Conservation (phyloP, 2,113 vertebrate genomes). For the Riparia riparia region DNA sequence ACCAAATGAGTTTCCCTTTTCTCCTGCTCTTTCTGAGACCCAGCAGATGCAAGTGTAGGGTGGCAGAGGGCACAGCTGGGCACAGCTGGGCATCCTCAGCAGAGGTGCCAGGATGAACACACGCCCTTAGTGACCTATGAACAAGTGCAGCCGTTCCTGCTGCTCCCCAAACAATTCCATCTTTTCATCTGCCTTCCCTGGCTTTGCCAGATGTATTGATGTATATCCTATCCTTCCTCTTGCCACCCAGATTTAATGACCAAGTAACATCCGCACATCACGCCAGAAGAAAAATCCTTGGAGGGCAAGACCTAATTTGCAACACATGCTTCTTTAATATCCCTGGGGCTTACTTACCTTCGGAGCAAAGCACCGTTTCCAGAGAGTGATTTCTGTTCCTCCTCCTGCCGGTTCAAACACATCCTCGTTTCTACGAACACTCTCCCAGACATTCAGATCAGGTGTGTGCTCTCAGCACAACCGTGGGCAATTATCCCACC, state of each 20-base stretch:
- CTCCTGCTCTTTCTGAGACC: background rate
- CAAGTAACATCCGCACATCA: background rate
- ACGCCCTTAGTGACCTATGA: too few species aligned
- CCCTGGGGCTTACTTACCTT: background rate
- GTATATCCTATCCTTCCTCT: background rate
- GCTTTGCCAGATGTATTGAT: too few species aligned
- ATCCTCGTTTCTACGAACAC: background rate
- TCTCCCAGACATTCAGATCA: background rate
- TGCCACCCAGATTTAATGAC: background rate
- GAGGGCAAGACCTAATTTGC: background rate
- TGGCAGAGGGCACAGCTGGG: background rate
- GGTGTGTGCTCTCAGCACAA: background rate
- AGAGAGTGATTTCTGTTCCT: background rate
- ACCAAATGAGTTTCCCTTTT: background rate
- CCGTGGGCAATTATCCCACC: background rate
- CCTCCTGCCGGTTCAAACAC: background rate
- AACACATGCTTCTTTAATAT: background rate
- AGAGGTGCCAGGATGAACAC: background rate
- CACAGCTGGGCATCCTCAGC: background rate
- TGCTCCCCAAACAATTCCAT: background rate
- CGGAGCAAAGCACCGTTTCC: background rate
- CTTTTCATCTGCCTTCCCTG: background rate
- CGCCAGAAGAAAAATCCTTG: background rate
- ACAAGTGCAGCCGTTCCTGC: background rate
- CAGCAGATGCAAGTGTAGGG: background rate